Evolutionary conservation across 2,888 invertebrate species (phyloP), one percentile per base, ranked within the genome.

Genomic region (Punctoribates punctum): DNA sequence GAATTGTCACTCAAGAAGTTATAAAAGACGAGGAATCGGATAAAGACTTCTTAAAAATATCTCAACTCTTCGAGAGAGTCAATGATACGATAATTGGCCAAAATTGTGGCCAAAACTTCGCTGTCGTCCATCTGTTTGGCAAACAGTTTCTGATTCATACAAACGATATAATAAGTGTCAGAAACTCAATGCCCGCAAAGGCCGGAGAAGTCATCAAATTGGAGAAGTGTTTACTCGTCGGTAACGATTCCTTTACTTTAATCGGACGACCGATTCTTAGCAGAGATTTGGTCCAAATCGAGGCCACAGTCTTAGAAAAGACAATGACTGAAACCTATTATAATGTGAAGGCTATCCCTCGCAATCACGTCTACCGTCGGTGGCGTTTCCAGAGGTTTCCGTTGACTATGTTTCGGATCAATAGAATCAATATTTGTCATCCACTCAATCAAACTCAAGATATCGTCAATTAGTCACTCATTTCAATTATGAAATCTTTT

Each of bases 331-430:
- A 78, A 27, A 77, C 77, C 11, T 48, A 48, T 67, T 60, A 75
- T 23, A 57, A 78, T 20, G 46, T 77, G 11, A 48, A 48, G 9
- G 38, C 51, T 20, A 76, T 73, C 20, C 77, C 77, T 6, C 70
- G 77, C 6, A 73, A 75, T 17, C 75, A 74, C 42, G 48, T 51
- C 38, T 73, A 62, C 51, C 27, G 65, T 11, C 23, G 67, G 13
- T 77, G 57, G 29, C 27, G 54, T 15, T 77, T 84, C 78, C 57
- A 75, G 29, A 82, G 83, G 75, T 75, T 78, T 20, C 81, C 81
- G n/a, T 81, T 82, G 74, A 82, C 83, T 6, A 81, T 83, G 79
- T 77, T 85, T n/a, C 80, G 84, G 46, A 85, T 85, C 75, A 84
- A 83, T 80, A 79, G 81, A 77, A 83, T 85, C 34, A 81, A 83